phyloP scores from a whole-genome alignment of 1,140 invertebrate genomes.

The Caenorhabditis briggsae region DNA sequence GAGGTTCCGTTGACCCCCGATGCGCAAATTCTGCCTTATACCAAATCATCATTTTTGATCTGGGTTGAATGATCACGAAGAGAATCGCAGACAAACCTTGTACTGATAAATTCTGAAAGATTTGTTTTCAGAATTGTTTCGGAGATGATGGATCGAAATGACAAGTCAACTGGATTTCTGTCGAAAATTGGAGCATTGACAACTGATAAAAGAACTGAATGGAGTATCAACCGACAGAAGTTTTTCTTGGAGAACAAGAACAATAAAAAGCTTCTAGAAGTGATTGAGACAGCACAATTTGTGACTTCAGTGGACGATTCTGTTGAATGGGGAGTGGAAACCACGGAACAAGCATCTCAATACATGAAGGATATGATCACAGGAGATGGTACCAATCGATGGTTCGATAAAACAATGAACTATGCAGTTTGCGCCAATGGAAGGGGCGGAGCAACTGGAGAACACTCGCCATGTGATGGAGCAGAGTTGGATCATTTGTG shows the following conservation, averaged over 20 bases:
- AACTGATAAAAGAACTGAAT: conserved; percentile 67
- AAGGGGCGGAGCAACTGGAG: conserved; percentile 90
- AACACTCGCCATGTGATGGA: conserved; percentile 86
- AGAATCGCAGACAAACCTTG: background rate
- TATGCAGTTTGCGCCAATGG: conserved; percentile 97
- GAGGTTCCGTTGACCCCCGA: no score
- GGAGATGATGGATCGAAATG: conserved; percentile 66
- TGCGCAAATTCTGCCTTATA: no score
- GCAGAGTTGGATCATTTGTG: conserved; percentile 65
- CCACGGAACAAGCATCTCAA: conserved; percentile 48
- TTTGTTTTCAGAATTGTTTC: conserved; percentile 66
- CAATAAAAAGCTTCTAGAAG: conserved; percentile 65
- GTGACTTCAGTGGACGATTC: conserved; percentile 61
- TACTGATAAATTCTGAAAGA: background rate
- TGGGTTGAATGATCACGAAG: background rate
- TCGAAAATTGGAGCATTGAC: conserved; percentile 67
- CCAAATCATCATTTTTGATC: background rate
- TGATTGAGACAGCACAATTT: conserved; percentile 67
- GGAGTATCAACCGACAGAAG: conserved; percentile 67
- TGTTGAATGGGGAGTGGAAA: conserved; percentile 58
- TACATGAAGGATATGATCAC: conserved; percentile 83
- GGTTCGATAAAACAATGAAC: conserved; percentile 95
- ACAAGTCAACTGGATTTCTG: conserved; percentile 63
- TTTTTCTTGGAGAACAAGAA: conserved; percentile 69
- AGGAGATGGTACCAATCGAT: conserved; percentile 93